These are phyloP conservation scores for Lucilia sericata DNA, from an alignment of 1,140 invertebrate genomes.

Conservation along the genomic window DNA sequence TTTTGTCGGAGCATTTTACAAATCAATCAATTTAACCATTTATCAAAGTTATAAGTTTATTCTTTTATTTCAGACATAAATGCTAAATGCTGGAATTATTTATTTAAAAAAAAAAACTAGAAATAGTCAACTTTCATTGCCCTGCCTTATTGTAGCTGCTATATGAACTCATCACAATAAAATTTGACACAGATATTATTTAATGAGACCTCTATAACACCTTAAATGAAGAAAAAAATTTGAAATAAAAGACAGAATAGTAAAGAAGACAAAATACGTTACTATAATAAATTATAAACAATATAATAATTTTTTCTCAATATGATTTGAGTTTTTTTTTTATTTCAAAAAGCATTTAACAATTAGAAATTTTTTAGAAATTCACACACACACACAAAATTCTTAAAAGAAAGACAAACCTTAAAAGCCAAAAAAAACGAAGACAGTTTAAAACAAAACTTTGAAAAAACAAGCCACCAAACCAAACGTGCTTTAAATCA, in stretches of 20 bases:
- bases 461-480: not conserved
- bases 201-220: conserved; percentile 8
- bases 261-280: not conserved
- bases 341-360: conserved; percentile 5
- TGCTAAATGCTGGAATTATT: not conserved
- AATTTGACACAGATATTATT: conserved; percentile 30
- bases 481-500: conserved; percentile 22
- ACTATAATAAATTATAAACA: conserved; percentile 15
- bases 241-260: too few relatives aligned
- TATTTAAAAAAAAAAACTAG: not conserved
- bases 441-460: not conserved
- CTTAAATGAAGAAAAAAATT: not conserved
- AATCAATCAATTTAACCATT: not conserved
- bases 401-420: conserved; percentile 14
- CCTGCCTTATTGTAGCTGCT: not conserved
- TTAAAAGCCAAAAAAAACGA: not conserved
- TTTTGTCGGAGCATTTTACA: not conserved
- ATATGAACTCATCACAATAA: conserved; percentile 11
- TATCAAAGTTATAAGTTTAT: not conserved
- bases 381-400: not conserved
- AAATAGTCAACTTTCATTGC: not conserved
- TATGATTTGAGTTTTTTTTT: not conserved
- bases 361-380: conserved; percentile 27
- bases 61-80: not conserved
- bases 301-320: not conserved